These are phyloP conservation scores for Andinoacara biseriatus DNA, from an alignment of 2,113 vertebrate genomes.

Conservation along the genomic window DNA sequence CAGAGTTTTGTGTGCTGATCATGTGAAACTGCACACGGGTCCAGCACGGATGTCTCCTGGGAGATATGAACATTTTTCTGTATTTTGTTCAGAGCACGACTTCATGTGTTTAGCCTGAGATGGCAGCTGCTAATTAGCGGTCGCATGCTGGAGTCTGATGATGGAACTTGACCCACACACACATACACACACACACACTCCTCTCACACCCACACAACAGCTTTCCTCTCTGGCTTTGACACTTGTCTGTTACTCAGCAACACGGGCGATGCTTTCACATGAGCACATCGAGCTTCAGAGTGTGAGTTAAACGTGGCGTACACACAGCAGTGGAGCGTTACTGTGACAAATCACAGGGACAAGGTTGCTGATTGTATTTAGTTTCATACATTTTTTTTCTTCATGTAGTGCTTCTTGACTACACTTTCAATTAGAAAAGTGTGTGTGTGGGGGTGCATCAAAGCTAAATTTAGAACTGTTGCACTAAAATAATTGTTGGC, in stretches of 20 bases:
- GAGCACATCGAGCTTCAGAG: constrained; percentile 34
- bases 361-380: neutral
- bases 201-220: constrained; percentile 39
- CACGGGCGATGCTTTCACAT: constrained; percentile 26
- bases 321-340: neutral
- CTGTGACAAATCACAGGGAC: constrained; percentile 13
- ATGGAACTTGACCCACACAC: constrained; percentile 31
- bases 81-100: constrained; percentile 16
- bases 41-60: neutral
- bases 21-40: constrained; percentile 1
- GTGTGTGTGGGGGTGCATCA: neutral
- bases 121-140: constrained; percentile 58
- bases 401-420: neutral
- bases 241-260: constrained; percentile 65
- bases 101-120: constrained; percentile 25
- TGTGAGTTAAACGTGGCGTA: constrained; percentile 37
- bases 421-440: neutral
- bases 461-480: neutral
- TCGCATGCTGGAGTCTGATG: constrained; percentile 17
- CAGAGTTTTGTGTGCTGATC: constrained; percentile 11
- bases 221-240: constrained; percentile 46
- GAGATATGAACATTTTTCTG: neutral
- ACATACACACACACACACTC: neutral
- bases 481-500: neutral
- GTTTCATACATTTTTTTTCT: neutral